A percentile compares a stretch with the other conserved stretches of the same genome.
These are phyloP conservation scores for Lycocorax pyrrhopterus DNA, from an alignment of 2,113 vertebrate genomes.

Conservation along the genomic window DNA sequence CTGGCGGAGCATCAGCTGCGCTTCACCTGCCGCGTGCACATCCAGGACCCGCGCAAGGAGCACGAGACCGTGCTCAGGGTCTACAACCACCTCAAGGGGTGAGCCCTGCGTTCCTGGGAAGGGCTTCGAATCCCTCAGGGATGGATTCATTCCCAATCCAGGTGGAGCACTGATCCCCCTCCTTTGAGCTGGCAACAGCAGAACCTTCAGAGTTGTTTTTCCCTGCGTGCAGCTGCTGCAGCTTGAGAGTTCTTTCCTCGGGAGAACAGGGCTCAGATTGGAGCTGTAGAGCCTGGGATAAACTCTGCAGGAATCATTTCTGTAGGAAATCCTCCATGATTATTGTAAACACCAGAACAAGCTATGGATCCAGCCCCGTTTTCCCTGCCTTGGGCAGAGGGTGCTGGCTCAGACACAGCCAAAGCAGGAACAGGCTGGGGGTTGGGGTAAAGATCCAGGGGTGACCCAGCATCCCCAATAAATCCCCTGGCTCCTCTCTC, in stretches of 20 bases:
- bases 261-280: neutral
- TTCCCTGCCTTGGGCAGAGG: neutral
- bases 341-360: neutral
- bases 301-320: neutral
- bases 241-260: neutral
- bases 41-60: constrained; percentile 89
- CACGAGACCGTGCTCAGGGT: constrained; percentile 82
- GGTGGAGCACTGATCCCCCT: neutral
- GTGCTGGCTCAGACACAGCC: neutral
- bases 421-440: accelerated
- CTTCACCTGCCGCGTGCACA: constrained; percentile 93
- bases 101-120: accelerated
- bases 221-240: accelerated
- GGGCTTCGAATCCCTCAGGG: accelerated
- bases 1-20: constrained; percentile 91
- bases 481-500: accelerated
- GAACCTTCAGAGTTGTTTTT: neutral
- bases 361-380: accelerated
- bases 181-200: neutral
- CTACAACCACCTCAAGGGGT: constrained; percentile 92
- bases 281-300: neutral
- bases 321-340: accelerated
- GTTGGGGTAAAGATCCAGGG: neutral
- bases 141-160: neutral
- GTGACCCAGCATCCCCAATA: neutral